phyloP scores from a whole-genome alignment of 2,113 vertebrate genomes.

The Coptodon bakossiorum region DNA sequence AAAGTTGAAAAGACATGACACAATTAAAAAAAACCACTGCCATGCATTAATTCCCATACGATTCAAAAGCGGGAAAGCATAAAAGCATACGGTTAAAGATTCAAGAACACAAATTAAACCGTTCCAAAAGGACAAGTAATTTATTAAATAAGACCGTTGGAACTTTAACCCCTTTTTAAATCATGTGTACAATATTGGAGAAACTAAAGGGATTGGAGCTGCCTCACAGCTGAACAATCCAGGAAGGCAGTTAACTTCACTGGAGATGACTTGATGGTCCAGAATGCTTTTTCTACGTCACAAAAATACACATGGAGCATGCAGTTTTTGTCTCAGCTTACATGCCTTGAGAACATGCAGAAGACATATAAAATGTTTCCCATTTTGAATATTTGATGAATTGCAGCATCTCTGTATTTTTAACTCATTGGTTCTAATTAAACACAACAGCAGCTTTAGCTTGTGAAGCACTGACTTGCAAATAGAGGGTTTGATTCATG shows the following conservation, averaged over 20 bases:
- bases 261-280: constrained; percentile 11
- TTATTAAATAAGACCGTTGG: neutral
- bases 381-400: neutral
- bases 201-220: constrained; percentile 8
- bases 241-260: constrained; percentile 19
- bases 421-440: constrained; percentile 5
- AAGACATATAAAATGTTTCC: neutral
- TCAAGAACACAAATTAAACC: neutral
- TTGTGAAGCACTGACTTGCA: neutral
- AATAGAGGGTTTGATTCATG: neutral
- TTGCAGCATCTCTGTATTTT: neutral
- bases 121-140: neutral
- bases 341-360: neutral
- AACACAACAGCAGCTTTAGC: neutral
- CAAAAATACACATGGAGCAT: neutral
- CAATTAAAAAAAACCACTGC: neutral
- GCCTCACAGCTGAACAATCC: constrained; percentile 42
- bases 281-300: neutral
- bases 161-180: neutral
- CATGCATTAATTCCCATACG: constrained; percentile 15
- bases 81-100: neutral
- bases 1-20: constrained; percentile 30
- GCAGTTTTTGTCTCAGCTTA: neutral
- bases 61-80: neutral
- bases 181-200: neutral